A percentile compares a stretch with the other conserved stretches of the same genome.
Evolutionary conservation across 2,888 invertebrate genomes (phyloP).

Genomic region (Noctua pronuba): DNA sequence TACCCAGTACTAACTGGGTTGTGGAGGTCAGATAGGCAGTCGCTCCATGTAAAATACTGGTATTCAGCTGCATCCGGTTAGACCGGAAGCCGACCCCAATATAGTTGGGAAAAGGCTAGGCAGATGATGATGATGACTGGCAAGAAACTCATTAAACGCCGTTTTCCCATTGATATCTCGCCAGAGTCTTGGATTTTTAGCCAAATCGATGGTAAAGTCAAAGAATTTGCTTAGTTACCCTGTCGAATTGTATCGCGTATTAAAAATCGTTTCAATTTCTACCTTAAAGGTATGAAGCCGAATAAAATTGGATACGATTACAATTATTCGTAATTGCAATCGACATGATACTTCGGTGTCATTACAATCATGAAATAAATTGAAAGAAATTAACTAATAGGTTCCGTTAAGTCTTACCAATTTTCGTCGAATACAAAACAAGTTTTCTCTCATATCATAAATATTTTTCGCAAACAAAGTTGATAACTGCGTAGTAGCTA

Average conservation of each 20-base stretch:
- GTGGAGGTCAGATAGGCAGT: no score
- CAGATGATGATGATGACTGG: no score
- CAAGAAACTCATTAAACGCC: no score
- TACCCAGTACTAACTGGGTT: no score
- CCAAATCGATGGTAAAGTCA: neutral
- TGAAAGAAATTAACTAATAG: conserved; percentile 26
- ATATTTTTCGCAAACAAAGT: conserved; percentile 13
- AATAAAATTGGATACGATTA: conserved; percentile 26
- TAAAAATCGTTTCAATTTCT: conserved; percentile 13
- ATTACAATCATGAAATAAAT: conserved; percentile 17
- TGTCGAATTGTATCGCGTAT: conserved; percentile 5
- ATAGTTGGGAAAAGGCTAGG: no score
- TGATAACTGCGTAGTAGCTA: conserved; percentile 3
- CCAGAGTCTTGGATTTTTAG: neutral
- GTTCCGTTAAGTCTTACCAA: conserved; percentile 12
- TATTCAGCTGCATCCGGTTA: no score
- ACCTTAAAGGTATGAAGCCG: neutral
- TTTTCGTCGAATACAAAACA: conserved; percentile 8
- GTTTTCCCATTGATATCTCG: neutral
- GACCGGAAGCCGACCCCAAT: no score
- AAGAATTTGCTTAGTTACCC: neutral
- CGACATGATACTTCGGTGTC: conserved; percentile 12
- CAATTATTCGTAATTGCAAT: conserved; percentile 32
- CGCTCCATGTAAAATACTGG: no score
- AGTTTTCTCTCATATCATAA: conserved; percentile 10